These are phyloP conservation scores for Sardina pilchardus DNA, from an alignment of 2,113 vertebrate genomes.

Conservation along the genomic window DNA sequence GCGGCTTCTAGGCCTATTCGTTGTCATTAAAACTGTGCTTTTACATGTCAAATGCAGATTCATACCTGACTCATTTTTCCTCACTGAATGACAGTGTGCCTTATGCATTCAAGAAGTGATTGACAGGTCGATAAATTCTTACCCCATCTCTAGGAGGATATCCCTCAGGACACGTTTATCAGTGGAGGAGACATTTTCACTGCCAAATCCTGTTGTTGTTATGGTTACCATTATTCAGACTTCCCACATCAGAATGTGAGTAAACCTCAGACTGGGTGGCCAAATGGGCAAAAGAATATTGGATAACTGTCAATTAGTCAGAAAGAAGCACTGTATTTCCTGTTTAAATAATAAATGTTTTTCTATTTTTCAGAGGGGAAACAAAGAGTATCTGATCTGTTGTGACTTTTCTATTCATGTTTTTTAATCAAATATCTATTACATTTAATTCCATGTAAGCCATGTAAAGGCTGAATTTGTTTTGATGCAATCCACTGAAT, in stretches of 20 bases:
- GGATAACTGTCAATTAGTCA: background rate
- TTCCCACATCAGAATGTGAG: background rate
- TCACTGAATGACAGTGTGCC: background rate
- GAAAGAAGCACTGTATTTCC: background rate
- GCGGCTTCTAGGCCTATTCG: background rate
- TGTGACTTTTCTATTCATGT: too few species aligned
- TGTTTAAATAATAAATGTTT: background rate
- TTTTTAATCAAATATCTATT: too few species aligned
- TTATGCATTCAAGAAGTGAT: background rate
- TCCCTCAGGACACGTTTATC: background rate
- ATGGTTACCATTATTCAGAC: background rate
- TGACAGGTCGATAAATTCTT: background rate
- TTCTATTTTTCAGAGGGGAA: too few species aligned
- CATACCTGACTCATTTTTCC: background rate
- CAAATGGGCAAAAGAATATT: too few species aligned
- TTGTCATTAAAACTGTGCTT: background rate
- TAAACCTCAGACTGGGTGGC: background rate
- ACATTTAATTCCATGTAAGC: background rate
- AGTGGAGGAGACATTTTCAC: background rate
- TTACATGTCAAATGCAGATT: background rate
- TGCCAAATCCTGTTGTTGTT: background rate
- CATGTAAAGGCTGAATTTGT: background rate
- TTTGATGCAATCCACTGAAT: background rate
- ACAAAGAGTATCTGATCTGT: too few species aligned
- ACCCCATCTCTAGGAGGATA: background rate